phyloP scores from a whole-genome alignment of 1,140 invertebrate genomes.

The Acyrthosiphon pisum region DNA sequence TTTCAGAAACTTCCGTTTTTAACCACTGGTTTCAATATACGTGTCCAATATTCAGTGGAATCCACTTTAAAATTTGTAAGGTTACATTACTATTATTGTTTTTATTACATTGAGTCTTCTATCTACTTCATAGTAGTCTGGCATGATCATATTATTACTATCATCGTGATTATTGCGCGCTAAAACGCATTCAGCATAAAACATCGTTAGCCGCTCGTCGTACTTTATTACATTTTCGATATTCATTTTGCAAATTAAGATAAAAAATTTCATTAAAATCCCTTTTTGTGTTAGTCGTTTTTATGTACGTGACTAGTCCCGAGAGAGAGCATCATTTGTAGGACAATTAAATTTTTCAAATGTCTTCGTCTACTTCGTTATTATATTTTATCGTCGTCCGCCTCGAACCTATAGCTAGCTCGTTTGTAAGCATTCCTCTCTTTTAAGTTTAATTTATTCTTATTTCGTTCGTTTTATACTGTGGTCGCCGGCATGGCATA shows the following conservation, averaged over 20 bases:
- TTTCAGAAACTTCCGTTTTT: background rate
- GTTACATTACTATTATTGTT: no score
- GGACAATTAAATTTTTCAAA: background rate
- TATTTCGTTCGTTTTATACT: background rate
- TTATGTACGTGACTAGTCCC: background rate
- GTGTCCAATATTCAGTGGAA: background rate
- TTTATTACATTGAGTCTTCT: background rate
- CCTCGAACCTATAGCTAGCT: background rate
- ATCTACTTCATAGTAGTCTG: background rate
- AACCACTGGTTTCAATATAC: background rate
- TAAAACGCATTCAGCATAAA: background rate
- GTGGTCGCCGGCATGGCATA: background rate
- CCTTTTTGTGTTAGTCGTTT: background rate
- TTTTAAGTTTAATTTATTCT: background rate
- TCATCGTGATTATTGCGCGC: background rate
- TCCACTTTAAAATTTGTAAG: background rate
- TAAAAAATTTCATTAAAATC: background rate
- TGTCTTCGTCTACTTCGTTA: background rate
- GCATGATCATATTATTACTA: no score
- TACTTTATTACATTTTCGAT: background rate
- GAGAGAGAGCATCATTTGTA: background rate
- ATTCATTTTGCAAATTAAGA: background rate
- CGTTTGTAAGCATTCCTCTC: background rate
- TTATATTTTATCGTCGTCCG: background rate
- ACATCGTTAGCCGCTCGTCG: background rate